Conservation (phyloP, 2,113 vertebrate species). For the Protobothrops mucrosquamatus region DNA sequence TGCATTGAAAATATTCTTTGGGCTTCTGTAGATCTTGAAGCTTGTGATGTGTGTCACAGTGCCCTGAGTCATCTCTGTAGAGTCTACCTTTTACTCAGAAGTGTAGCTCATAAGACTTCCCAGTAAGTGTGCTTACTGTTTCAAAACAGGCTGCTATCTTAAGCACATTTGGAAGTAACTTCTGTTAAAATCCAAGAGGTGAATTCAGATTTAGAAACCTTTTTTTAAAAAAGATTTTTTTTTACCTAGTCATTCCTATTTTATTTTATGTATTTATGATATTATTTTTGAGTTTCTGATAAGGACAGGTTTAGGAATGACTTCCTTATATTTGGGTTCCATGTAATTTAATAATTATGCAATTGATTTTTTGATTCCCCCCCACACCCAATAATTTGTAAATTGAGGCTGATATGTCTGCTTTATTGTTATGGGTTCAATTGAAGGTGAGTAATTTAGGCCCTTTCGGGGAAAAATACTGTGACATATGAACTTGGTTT, state of each 20-base stretch:
- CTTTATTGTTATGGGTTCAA: background rate
- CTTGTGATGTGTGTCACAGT: background rate
- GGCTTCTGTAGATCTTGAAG: background rate
- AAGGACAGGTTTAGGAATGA: background rate
- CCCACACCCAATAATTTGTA: background rate
- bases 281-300: background rate
- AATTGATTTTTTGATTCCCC: background rate
- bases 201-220: background rate
- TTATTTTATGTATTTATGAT: background rate
- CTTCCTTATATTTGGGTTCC: background rate
- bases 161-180: background rate
- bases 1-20: background rate
- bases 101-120: background rate
- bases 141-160: background rate
- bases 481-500: background rate
- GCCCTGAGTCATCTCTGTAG: conserved; percentile 14
- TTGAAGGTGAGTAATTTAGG: background rate
- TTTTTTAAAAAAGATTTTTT: background rate
- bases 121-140: background rate
- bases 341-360: background rate
- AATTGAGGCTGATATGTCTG: background rate
- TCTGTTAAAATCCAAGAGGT: background rate
- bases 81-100: background rate
- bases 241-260: background rate
- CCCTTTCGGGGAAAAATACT: background rate